Evolutionary conservation across 1,140 invertebrate genomes (phyloP).

Genomic region (Lithobius niger): DNA sequence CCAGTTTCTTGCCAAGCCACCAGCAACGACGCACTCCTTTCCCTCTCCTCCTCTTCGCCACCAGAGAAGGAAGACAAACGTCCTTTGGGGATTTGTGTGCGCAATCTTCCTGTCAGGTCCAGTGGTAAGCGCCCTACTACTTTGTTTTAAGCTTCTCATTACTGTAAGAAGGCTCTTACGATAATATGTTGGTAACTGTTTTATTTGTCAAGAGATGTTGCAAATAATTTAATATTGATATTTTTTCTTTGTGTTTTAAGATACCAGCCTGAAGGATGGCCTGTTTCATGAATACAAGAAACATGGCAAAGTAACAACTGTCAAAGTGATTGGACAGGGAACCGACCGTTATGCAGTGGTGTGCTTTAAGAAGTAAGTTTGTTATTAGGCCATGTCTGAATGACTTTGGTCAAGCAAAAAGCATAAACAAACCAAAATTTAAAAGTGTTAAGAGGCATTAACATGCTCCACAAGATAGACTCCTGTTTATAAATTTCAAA

Average conservation of each 20-base stretch:
- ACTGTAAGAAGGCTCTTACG: too few species aligned
- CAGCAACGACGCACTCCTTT: slow-evolving; percentile 34
- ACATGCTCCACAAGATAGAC: too few species aligned
- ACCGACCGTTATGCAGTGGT: slow-evolving; percentile 72
- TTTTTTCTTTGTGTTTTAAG: slow-evolving; percentile 32
- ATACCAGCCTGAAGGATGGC: slow-evolving; percentile 89
- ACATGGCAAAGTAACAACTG: slow-evolving; percentile 91
- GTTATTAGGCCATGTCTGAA: not conserved
- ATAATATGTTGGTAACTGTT: too few species aligned
- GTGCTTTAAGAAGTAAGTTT: slow-evolving; percentile 72
- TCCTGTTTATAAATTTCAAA: too few species aligned
- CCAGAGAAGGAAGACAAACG: slow-evolving; percentile 49
- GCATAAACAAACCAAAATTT: not conserved
- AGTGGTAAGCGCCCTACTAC: too few species aligned
- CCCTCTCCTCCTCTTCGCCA: slow-evolving; percentile 15
- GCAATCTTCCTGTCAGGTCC: slow-evolving; percentile 75
- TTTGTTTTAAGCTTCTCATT: too few species aligned
- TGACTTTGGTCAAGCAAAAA: not conserved
- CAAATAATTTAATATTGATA: not conserved
- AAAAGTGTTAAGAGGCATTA: too few species aligned
- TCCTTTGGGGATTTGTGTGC: slow-evolving; percentile 78
- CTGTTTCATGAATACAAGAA: slow-evolving; percentile 98
- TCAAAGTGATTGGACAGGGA: slow-evolving; percentile 71
- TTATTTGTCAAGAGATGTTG: too few species aligned
- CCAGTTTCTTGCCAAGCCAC: slow-evolving; percentile 28